Evolutionary conservation across 2,797 vertebrate genomes (phyloP).

Genomic region (Gambelia wislizenii): DNA sequence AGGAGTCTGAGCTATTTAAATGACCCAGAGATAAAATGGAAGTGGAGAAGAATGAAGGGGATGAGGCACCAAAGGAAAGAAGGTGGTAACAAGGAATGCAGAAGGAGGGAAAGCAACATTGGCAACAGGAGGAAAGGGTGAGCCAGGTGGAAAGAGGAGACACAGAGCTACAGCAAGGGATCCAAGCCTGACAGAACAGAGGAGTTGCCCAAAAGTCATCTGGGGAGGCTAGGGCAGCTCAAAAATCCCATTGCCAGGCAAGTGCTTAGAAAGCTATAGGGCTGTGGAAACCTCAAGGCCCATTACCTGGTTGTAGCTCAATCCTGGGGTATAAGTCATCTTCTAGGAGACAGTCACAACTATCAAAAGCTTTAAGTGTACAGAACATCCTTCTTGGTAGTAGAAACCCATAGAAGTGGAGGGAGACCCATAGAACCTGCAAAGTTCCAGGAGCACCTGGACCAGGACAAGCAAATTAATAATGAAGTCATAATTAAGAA

Average conservation of each 20-base stretch:
- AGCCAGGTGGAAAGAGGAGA: background rate
- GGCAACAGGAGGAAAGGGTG: background rate
- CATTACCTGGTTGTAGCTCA: background rate
- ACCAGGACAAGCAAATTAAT: background rate
- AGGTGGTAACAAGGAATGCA: background rate
- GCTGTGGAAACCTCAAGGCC: background rate
- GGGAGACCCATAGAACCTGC: background rate
- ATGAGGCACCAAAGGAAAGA: background rate
- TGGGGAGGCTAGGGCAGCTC: background rate
- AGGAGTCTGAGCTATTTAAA: background rate
- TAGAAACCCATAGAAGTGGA: background rate
- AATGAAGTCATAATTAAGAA: constrained; percentile 15
- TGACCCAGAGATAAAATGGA: background rate
- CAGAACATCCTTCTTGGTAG: background rate
- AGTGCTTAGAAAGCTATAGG: background rate
- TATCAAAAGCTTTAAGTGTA: no score
- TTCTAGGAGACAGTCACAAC: background rate
- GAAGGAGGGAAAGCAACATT: background rate
- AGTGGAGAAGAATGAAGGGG: background rate
- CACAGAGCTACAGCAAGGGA: background rate
- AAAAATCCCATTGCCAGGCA: background rate
- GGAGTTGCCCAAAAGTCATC: background rate
- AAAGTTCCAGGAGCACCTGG: background rate
- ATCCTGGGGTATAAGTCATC: background rate
- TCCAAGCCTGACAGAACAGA: background rate